A percentile compares a stretch with the other conserved stretches of the same genome.
These are phyloP conservation scores for Diadema setosum DNA, from an alignment of 35 echinoderm and acorn worm species.

Conservation along the genomic window DNA sequence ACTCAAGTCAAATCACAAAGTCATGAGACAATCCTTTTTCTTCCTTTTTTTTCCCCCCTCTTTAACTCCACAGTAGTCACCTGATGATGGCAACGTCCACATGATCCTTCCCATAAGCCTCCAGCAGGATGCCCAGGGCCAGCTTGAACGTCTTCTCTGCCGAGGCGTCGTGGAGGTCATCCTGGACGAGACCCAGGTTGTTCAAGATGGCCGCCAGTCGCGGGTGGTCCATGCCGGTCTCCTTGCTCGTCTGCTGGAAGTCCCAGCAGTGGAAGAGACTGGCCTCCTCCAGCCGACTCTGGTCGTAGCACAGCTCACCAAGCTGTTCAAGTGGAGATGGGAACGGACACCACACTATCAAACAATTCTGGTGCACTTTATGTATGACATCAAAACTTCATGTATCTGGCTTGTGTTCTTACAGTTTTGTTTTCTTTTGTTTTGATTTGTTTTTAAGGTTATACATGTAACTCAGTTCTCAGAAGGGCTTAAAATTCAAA, in stretches of 20 bases:
- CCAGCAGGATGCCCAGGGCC: slow-evolving; percentile 59
- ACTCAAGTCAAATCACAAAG: too few species aligned
- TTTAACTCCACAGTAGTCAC: too few species aligned
- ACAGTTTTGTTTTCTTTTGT: background rate
- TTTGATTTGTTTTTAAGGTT: background rate
- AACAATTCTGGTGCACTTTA: background rate
- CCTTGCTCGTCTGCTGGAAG: slow-evolving; percentile 64
- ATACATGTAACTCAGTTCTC: background rate
- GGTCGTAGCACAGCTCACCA: slow-evolving; percentile 76
- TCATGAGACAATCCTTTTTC: too few species aligned
- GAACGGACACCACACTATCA: background rate
- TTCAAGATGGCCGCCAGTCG: slow-evolving; percentile 81
- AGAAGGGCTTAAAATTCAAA: background rate
- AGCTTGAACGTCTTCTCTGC: slow-evolving; percentile 62
- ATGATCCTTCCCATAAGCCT: slow-evolving; percentile 85
- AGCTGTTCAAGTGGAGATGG: slow-evolving; percentile 7
- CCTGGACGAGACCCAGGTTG: slow-evolving; percentile 72
- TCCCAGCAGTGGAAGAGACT: slow-evolving; percentile 57
- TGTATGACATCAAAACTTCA: background rate
- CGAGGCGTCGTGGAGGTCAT: slow-evolving; percentile 73
- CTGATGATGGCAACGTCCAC: slow-evolving; percentile 86
- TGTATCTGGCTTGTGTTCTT: background rate
- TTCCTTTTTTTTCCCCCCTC: too few species aligned
- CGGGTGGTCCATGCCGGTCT: slow-evolving; percentile 74
- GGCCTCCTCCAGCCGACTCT: slow-evolving; percentile 71